Evolutionary conservation across 64 coral and sea anemone genomes (phyloP), one percentile per base, ranked within the genome.

Genomic region (Montipora capricornis): DNA sequence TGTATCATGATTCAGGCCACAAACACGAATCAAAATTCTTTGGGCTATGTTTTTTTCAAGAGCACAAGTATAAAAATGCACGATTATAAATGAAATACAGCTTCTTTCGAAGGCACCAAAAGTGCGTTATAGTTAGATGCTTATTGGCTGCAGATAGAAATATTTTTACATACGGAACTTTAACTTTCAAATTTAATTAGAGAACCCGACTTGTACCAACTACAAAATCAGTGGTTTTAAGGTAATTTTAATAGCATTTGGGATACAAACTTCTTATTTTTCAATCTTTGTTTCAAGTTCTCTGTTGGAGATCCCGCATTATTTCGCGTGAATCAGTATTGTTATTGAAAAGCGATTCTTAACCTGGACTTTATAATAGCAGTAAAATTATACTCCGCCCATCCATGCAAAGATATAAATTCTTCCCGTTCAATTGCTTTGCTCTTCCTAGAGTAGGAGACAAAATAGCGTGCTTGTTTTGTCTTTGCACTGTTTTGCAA

Each of bases 391-490:
- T 14, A 71, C 68, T 78, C 5, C 44, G 19, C 76, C 13, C 47
- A 78, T n/a, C 1, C 46, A 17, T 5, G 6, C n/a, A 20, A 76
- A 50, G 76, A 19, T 6, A 50, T 1, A 78, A 19, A 49, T 48
- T 49, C 5, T 3, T 3, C 37, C 29, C 9, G 11, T 45, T 5
- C 13, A 6, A 11, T 13, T 78, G 15, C 13, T 46, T n/a, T 47
- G 3, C 5, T 6, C 44, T 49, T 8, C 20, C 46, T 50, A 12
- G 44, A 48, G 29, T 44, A 68, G 29, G 37, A 47, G 3, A 14
- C 44, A 45, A 48, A 51, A 13, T 86, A 71, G 62, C 82, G 82
- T 86, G 82, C 62, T 13, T 46, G 53, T 17, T 86, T 15, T 20
- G 64, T 8, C 45, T 86, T 49, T 73, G 44, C 62, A 7, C 62